These are phyloP conservation scores for Drosophila pseudotakahashii DNA, from an alignment of 2,888 invertebrate genomes.

Conservation along the genomic window DNA sequence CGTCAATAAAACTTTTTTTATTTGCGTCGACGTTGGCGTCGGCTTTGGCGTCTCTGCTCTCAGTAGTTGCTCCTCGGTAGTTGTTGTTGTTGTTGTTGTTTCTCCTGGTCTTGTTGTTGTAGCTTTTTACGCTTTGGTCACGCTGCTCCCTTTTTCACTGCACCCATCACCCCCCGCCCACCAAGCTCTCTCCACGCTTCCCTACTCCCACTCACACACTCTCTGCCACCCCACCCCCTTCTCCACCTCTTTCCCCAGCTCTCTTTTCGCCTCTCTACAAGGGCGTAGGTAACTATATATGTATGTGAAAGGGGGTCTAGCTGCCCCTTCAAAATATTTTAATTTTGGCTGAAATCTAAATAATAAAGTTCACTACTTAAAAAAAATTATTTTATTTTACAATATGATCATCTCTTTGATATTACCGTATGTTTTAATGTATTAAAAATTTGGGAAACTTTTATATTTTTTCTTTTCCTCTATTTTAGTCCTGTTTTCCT, in stretches of 20 bases:
- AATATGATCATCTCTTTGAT: too few relatives aligned
- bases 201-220: conserved; percentile 20
- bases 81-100: background rate
- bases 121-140: conserved; percentile 20
- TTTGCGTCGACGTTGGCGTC: conserved; percentile 39
- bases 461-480: too few relatives aligned
- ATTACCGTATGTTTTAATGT: too few relatives aligned
- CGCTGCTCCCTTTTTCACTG: conserved; percentile 31
- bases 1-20: conserved; percentile 67
- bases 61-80: conserved; percentile 14
- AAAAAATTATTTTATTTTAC: too few relatives aligned
- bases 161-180: conserved; percentile 1
- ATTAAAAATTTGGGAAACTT: too few relatives aligned
- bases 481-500: background rate
- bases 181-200: conserved; percentile 9
- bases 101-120: conserved; percentile 8
- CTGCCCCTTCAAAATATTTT: background rate
- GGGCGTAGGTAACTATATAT: background rate
- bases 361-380: too few relatives aligned
- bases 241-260: background rate
- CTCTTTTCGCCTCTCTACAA: background rate
- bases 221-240: background rate
- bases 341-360: too few relatives aligned
- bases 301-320: background rate
- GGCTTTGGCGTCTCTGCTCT: conserved; percentile 2